phyloP scores from a whole-genome alignment of 1,140 invertebrate species.

The Physella acuta region DNA sequence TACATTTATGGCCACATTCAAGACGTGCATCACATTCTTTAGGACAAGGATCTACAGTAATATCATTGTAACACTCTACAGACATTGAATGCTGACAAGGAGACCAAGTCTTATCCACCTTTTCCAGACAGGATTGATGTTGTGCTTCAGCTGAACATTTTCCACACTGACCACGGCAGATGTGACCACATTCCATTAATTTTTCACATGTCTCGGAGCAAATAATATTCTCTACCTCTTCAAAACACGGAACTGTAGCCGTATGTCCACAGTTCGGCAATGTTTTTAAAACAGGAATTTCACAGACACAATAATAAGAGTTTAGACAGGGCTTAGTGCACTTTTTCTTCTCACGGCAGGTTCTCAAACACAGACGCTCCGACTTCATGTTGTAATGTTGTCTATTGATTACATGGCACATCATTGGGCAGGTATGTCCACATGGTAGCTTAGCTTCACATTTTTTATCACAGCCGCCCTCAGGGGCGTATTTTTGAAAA shows the following conservation, averaged over 20 bases:
- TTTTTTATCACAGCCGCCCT: slow-evolving; percentile 24
- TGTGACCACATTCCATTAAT: slow-evolving; percentile 12
- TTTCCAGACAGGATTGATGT: slow-evolving; percentile 14
- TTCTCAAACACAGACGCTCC: neutral
- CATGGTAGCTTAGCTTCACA: slow-evolving; percentile 24
- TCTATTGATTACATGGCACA: slow-evolving; percentile 24
- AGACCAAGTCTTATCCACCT: slow-evolving; percentile 4
- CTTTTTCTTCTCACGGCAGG: slow-evolving; percentile 8
- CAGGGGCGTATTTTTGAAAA: slow-evolving; percentile 19
- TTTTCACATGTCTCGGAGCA: slow-evolving; percentile 8
- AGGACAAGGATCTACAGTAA: slow-evolving; percentile 8
- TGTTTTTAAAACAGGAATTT: slow-evolving; percentile 1
- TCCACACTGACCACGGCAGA: slow-evolving; percentile 19
- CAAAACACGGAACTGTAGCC: slow-evolving; percentile 11
- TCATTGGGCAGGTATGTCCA: slow-evolving; percentile 22
- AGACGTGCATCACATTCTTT: neutral
- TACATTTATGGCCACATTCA: slow-evolving; percentile 20
- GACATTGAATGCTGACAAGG: slow-evolving; percentile 1
- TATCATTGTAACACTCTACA: slow-evolving; percentile 9
- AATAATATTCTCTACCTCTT: neutral
- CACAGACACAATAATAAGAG: slow-evolving; percentile 10
- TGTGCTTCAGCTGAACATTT: neutral
- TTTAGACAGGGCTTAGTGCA: slow-evolving; percentile 7
- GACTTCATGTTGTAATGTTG: slow-evolving; percentile 14
- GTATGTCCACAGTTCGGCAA: slow-evolving; percentile 14